phyloP scores from a whole-genome alignment of 1,140 invertebrate genomes.

The Hydropsyche tenuis region DNA sequence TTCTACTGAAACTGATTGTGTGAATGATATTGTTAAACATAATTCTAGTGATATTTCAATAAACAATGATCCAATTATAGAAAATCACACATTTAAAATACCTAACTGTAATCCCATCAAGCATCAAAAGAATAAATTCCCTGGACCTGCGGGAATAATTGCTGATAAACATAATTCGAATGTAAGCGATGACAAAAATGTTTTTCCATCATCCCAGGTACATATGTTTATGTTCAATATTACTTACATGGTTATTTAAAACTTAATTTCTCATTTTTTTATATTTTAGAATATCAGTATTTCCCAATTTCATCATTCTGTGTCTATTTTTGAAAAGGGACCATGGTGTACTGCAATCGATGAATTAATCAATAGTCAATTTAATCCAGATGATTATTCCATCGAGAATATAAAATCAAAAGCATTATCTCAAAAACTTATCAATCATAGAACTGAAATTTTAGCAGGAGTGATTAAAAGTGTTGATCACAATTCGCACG shows the following conservation, averaged over 20 bases:
- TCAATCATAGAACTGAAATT: slow-evolving; percentile 36
- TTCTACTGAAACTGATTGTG: no score
- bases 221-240: slow-evolving; percentile 15
- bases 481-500: slow-evolving; percentile 39
- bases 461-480: slow-evolving; percentile 44
- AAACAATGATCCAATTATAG: no score
- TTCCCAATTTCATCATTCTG: slow-evolving; percentile 41
- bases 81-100: neutral
- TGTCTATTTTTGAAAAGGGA: slow-evolving; percentile 40
- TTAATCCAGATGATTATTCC: slow-evolving; percentile 3
- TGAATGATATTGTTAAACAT: no score
- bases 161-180: slow-evolving; percentile 32
- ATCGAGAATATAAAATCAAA: slow-evolving; percentile 37
- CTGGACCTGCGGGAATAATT: slow-evolving; percentile 45
- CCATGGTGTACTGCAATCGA: slow-evolving; percentile 43
- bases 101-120: neutral
- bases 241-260: neutral
- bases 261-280: slow-evolving; percentile 13
- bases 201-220: slow-evolving; percentile 43
- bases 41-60: no score
- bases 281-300: slow-evolving; percentile 34
- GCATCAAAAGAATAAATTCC: slow-evolving; percentile 48
- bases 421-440: slow-evolving; percentile 30
- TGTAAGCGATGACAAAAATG: slow-evolving; percentile 22
- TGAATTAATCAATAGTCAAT: slow-evolving; percentile 23